phyloP scores from a whole-genome alignment of 1,140 invertebrate genomes.

The Drosophila quadrilineata region DNA sequence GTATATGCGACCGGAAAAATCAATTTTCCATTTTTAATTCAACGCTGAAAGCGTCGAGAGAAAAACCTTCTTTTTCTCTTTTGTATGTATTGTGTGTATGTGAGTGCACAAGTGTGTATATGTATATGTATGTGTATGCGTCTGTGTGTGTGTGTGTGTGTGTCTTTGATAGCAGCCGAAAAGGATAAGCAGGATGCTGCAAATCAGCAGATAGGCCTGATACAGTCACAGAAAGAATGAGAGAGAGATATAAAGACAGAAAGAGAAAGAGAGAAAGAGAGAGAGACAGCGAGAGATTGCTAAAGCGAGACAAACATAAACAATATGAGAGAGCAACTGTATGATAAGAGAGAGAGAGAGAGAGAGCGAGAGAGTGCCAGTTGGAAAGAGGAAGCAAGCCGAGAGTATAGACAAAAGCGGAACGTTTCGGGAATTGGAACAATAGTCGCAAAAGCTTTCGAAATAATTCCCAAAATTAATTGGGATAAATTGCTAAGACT shows the following conservation, averaged over 20 bases:
- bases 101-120: constrained; percentile 28
- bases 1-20: constrained; percentile 77
- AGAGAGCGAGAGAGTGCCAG: constrained; percentile 3
- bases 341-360: neutral
- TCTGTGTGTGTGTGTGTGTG: constrained; percentile 22
- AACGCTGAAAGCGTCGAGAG: constrained; percentile 52
- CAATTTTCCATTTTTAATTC: constrained; percentile 82
- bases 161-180: constrained; percentile 46
- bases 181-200: constrained; percentile 76
- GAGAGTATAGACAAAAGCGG: constrained; percentile 59
- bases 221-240: neutral
- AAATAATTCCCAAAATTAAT: neutral
- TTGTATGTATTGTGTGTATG: constrained; percentile 18
- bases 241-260: neutral
- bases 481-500: neutral
- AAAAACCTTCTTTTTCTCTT: constrained; percentile 10
- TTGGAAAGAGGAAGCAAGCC: constrained; percentile 16
- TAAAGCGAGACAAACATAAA: constrained; percentile 2
- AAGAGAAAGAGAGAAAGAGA: neutral
- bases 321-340: neutral
- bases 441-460: constrained; percentile 2
- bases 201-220: constrained; percentile 46
- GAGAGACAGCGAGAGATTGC: neutral
- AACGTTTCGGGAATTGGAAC: constrained; percentile 50
- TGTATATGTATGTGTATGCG: neutral